Conservation (phyloP, 2,113 vertebrate genomes). For the Tachuris rubrigastra region DNA sequence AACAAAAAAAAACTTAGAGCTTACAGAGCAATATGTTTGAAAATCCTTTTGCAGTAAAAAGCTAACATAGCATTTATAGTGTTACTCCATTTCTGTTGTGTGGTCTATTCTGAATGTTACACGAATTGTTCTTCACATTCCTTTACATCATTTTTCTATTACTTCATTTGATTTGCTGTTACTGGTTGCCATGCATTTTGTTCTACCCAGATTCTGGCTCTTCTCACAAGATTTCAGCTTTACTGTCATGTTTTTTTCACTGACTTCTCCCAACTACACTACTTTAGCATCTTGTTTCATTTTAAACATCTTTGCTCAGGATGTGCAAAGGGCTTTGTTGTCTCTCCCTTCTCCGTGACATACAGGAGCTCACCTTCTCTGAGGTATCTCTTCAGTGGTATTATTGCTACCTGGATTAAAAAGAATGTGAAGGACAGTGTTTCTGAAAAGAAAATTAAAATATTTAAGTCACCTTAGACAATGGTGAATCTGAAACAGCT, state of each 20-base stretch:
- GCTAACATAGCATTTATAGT: too few species aligned
- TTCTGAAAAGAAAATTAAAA: neutral
- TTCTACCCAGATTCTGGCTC: neutral
- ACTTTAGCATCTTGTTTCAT: neutral
- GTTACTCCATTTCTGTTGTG: neutral
- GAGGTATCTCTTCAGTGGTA: neutral
- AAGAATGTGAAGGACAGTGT: neutral
- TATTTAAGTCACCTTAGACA: neutral
- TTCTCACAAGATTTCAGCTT: neutral
- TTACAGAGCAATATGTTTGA: too few species aligned
- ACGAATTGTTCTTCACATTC: neutral
- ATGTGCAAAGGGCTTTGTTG: neutral
- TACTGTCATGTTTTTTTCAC: neutral
- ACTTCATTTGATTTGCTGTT: neutral
- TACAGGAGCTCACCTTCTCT: neutral
- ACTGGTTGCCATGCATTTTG: neutral
- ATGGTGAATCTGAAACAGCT: neutral
- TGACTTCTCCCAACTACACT: neutral
- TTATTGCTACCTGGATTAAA: neutral
- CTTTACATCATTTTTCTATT: neutral
- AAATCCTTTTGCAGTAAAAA: too few species aligned
- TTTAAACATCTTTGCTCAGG: neutral
- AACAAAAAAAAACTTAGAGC: neutral
- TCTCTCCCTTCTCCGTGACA: neutral
- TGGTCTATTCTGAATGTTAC: neutral